Percentiles rank a stretch among this genome's conserved stretches.
These are phyloP conservation scores for Lerista edwardsae DNA, from an alignment of 2,797 vertebrate genomes.

Conservation along the genomic window DNA sequence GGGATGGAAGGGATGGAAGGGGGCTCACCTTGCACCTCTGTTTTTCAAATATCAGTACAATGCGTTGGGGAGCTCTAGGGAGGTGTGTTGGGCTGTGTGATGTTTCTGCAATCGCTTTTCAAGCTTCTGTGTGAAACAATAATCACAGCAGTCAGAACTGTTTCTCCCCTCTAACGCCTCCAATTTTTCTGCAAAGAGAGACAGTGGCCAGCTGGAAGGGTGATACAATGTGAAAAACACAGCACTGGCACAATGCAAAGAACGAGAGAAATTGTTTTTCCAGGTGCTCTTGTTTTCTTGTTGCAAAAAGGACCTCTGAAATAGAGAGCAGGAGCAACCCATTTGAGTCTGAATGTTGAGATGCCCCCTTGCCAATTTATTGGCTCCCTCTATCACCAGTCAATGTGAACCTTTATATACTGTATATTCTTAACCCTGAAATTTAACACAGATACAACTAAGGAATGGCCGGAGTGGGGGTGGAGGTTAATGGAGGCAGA, in stretches of 20 bases:
- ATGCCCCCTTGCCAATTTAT: neutral
- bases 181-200: constrained; percentile 10
- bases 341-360: neutral
- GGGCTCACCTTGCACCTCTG: too few relatives aligned
- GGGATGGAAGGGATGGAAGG: neutral
- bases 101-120: neutral
- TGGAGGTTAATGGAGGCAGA: neutral
- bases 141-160: neutral
- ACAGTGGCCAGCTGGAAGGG: constrained; percentile 23
- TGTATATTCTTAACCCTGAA: neutral
- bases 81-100: neutral
- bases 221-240: constrained; percentile 20
- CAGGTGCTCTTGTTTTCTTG: neutral
- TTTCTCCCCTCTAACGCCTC: neutral
- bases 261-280: constrained; percentile 12
- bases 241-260: neutral
- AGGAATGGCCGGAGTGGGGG: too few relatives aligned
- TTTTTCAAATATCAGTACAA: neutral
- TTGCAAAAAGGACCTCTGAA: neutral
- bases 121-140: neutral
- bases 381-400: neutral
- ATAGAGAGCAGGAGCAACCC: neutral
- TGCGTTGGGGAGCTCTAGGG: too few relatives aligned
- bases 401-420: neutral
- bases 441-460: neutral